Conservation (phyloP, 1,140 invertebrate species). For the Drosophila suzukii region DNA sequence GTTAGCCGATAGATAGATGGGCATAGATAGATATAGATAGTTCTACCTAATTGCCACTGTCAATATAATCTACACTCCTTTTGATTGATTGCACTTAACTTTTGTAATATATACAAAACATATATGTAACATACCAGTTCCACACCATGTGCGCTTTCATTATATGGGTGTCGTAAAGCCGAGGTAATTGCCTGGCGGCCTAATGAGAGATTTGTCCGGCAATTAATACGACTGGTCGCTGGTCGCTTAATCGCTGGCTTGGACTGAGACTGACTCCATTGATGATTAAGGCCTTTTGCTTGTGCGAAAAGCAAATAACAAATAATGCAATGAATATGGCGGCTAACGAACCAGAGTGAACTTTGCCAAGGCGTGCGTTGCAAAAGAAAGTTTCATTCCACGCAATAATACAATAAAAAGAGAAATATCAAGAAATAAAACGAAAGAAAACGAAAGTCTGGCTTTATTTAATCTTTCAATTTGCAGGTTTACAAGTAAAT, state of each 20-base stretch:
- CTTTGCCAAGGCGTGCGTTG: constrained; percentile 15
- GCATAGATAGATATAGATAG: neutral
- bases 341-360: constrained; percentile 36
- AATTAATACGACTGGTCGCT: constrained; percentile 38
- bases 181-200: constrained; percentile 43
- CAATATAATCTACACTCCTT: constrained; percentile 8
- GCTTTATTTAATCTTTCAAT: neutral
- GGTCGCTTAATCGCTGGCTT: constrained; percentile 14
- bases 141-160: neutral
- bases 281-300: constrained; percentile 23
- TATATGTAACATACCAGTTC: neutral
- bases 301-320: neutral
- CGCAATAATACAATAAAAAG: constrained; percentile 10
- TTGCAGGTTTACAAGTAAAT: neutral
- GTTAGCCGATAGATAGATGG: neutral
- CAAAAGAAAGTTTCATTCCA: constrained; percentile 29
- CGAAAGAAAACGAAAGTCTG: neutral
- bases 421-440: neutral
- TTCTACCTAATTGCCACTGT: constrained; percentile 9
- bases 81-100: constrained; percentile 5
- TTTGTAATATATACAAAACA: neutral
- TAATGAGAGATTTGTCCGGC: constrained; percentile 50
- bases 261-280: neutral
- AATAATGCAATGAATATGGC: constrained; percentile 6
- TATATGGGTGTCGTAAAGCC: constrained; percentile 31